Evolutionary conservation across 2,797 vertebrate species (phyloP).

Genomic region (Acanthopagrus latus): DNA sequence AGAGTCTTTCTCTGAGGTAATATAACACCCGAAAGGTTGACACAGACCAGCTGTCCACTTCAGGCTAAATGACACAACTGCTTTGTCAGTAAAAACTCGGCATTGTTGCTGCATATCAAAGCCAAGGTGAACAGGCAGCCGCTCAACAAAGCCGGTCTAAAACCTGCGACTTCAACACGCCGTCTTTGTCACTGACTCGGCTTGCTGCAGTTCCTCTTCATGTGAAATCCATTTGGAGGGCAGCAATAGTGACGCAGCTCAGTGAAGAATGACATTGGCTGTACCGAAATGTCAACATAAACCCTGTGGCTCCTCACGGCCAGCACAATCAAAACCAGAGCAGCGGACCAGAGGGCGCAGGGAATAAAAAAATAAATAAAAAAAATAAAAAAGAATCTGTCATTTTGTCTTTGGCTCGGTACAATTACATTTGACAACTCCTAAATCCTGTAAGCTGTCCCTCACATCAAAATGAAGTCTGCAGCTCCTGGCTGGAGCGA

Average conservation of each 20-base stretch:
- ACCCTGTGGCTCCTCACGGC: slow-evolving; percentile 46
- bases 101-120: slow-evolving; percentile 24
- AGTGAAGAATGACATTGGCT: slow-evolving; percentile 64
- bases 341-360: slow-evolving; percentile 25
- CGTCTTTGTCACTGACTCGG: slow-evolving; percentile 36
- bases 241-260: slow-evolving; percentile 59
- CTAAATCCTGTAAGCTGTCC: slow-evolving; percentile 65
- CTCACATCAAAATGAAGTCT: slow-evolving; percentile 60
- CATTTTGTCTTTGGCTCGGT: slow-evolving; percentile 64
- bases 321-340: slow-evolving; percentile 54
- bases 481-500: slow-evolving; percentile 53
- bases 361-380: slow-evolving; percentile 21
- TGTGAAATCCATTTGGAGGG: slow-evolving; percentile 63
- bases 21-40: slow-evolving; percentile 54
- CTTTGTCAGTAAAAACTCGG: slow-evolving; percentile 39
- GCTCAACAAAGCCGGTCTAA: slow-evolving; percentile 43
- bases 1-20: slow-evolving; percentile 44
- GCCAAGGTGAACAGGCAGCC: slow-evolving; percentile 48
- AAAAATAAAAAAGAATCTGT: slow-evolving; percentile 12
- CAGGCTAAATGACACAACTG: slow-evolving; percentile 32
- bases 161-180: slow-evolving; percentile 21
- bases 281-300: slow-evolving; percentile 59
- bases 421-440: slow-evolving; percentile 66
- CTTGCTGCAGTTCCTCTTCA: slow-evolving; percentile 41
- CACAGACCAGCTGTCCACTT: slow-evolving; percentile 60